Percentiles rank a stretch among this genome's conserved stretches.
phyloP scores from a whole-genome alignment of 2,888 invertebrate species.

The Nebria brevicollis region DNA sequence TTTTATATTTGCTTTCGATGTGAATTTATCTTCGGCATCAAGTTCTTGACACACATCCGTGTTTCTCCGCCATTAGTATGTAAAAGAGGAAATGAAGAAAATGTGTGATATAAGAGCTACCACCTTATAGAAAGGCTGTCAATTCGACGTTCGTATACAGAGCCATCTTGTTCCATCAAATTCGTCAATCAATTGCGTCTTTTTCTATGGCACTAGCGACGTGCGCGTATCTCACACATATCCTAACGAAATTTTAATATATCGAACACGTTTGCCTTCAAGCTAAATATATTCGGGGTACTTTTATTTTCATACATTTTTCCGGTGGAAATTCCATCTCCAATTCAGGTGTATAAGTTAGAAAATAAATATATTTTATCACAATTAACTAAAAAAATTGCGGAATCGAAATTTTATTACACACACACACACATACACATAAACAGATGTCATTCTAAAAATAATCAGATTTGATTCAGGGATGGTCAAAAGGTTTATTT shows the following conservation, averaged over 20 bases:
- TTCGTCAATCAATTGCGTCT: conserved; percentile 7
- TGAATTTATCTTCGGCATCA: conserved; percentile 40
- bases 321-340: neutral
- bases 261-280: conserved; percentile 27
- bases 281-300: conserved; percentile 12
- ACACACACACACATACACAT: too few relatives aligned
- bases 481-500: too few relatives aligned
- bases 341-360: neutral
- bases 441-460: too few relatives aligned
- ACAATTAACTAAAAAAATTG: neutral
- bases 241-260: conserved; percentile 43
- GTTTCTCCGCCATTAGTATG: conserved; percentile 42
- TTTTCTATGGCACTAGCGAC: conserved; percentile 18
- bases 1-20: conserved; percentile 36
- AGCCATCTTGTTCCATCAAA: neutral
- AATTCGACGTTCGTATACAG: neutral
- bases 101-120: neutral
- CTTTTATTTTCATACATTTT: neutral
- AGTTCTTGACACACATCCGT: conserved; percentile 35
- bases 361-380: neutral
- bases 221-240: conserved; percentile 26
- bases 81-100: conserved; percentile 20
- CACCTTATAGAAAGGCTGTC: neutral
- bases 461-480: too few relatives aligned
- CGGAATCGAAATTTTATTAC: too few relatives aligned